A percentile compares a stretch with the other conserved stretches of the same genome.
These are phyloP conservation scores for Tragelaphus imberbis DNA, from an alignment of 2,113 vertebrate genomes.

Conservation along the genomic window DNA sequence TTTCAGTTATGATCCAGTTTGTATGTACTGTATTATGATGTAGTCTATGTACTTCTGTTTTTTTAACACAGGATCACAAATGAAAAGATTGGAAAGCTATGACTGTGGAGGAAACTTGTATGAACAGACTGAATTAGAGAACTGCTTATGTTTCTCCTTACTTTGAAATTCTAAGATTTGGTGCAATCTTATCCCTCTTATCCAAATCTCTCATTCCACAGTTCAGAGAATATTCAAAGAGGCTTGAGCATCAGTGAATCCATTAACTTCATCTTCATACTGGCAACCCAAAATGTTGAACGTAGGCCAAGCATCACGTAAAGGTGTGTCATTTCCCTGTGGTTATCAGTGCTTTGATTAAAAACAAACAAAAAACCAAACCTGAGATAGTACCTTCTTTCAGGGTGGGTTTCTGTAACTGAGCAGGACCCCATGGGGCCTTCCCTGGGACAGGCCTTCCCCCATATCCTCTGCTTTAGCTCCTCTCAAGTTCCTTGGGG, in stretches of 20 bases:
- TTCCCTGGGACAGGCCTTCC: not conserved
- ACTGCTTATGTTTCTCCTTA: not conserved
- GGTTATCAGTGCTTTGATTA: not conserved
- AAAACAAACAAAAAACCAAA: not conserved
- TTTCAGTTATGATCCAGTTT: not conserved
- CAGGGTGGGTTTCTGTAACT: not conserved
- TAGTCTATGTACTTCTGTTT: not conserved
- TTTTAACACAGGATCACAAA: not conserved
- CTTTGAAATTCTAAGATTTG: not conserved
- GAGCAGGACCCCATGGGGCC: not conserved
- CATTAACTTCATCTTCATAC: slow-evolving; percentile 6
- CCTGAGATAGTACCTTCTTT: not conserved
- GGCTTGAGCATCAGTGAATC: not conserved
- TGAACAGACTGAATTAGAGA: not conserved
- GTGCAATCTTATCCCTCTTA: not conserved
- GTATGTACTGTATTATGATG: not conserved
- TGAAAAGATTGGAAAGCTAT: not conserved
- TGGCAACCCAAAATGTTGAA: not conserved
- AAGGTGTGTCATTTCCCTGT: not conserved
- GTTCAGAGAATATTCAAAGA: not conserved
- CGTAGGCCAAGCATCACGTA: not conserved
- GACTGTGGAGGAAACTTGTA: not conserved
- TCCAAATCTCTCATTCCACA: not conserved
- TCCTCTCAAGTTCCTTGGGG: not conserved
- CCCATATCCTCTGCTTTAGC: not conserved